A percentile compares a stretch with the other conserved stretches of the same genome.
phyloP scores from a whole-genome alignment of 2,113 vertebrate species.

The human region GRCh38 chr11:64058001-64058500 shows the following conservation, averaged over 20 bases:
- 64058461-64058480: neutral
- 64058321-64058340: neutral
- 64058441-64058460: neutral
- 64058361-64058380: neutral
- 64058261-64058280: neutral
- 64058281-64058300: neutral
- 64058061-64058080: neutral
- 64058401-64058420: neutral
- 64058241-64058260: neutral
- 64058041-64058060: neutral
- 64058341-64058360: neutral
- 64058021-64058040: neutral
- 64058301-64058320: neutral
- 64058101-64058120: conserved; percentile 57
- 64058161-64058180: neutral
- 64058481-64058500: neutral
- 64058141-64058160: neutral
- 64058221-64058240: neutral
- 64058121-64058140: neutral
- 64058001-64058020: neutral
- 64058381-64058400: neutral
- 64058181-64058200: neutral
- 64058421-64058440: neutral
- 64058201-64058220: neutral
- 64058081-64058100: conserved; percentile 30